Conservation (phyloP, 2,113 vertebrate genomes). For the Lichenostomus cassidix region DNA sequence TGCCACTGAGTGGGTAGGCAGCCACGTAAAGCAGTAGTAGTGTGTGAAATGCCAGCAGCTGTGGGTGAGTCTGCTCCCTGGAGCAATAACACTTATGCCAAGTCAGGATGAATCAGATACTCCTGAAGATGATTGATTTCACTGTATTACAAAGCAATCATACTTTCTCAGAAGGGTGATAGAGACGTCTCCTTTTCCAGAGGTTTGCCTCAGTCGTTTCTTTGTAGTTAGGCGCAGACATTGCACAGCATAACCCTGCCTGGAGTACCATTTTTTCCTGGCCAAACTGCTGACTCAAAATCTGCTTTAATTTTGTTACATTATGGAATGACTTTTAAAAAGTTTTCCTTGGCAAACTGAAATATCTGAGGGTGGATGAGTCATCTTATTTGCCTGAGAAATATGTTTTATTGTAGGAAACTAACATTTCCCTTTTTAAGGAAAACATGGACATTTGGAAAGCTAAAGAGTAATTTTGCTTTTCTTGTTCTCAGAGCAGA, state of each 20-base stretch:
- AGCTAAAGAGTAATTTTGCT: background rate
- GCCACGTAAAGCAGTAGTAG: background rate
- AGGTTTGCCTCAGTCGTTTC: background rate
- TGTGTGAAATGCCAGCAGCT: background rate
- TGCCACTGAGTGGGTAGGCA: background rate
- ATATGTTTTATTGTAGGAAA: background rate
- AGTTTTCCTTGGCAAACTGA: background rate
- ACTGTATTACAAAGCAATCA: background rate
- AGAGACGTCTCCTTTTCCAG: background rate
- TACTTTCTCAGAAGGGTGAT: background rate
- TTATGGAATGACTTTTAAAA: background rate
- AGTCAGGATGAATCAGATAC: background rate
- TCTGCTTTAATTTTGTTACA: background rate
- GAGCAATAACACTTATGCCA: background rate
- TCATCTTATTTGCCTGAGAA: background rate
- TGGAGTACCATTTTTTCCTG: background rate
- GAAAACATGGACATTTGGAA: background rate
- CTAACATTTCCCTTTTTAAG: background rate
- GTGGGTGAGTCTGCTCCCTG: background rate
- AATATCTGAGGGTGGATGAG: background rate
- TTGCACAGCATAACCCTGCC: background rate
- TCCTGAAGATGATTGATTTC: background rate
- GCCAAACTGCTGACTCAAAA: background rate
- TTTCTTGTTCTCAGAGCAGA: background rate
- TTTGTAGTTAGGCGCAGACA: background rate